phyloP scores from a whole-genome alignment of 2,888 invertebrate species.

The Drosophila acutilabella region DNA sequence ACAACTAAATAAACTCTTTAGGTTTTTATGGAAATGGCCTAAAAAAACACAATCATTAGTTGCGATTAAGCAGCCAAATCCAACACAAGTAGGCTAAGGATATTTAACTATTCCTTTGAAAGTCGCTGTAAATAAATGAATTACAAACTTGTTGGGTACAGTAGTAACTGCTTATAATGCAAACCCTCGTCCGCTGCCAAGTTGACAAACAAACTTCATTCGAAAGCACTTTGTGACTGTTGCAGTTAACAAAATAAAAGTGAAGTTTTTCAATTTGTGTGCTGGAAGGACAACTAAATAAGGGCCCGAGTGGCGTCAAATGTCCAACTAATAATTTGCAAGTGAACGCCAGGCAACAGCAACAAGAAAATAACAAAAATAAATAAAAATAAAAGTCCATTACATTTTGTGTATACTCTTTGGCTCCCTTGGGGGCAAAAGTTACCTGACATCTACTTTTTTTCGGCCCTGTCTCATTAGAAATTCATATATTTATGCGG shows the following conservation, averaged over 20 bases:
- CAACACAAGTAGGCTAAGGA: too few relatives aligned
- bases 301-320: slow-evolving; percentile 60
- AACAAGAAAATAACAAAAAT: too few relatives aligned
- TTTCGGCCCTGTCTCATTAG: slow-evolving; percentile 51
- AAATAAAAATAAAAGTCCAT: too few relatives aligned
- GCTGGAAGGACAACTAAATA: slow-evolving; percentile 31
- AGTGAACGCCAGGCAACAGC: slow-evolving; percentile 41
- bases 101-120: neutral
- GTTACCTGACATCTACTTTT: slow-evolving; percentile 31
- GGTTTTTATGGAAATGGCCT: too few relatives aligned
- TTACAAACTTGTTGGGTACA: slow-evolving; percentile 26
- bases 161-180: slow-evolving; percentile 9
- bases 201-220: slow-evolving; percentile 7
- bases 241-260: slow-evolving; percentile 43
- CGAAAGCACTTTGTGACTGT: slow-evolving; percentile 28
- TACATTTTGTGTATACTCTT: neutral
- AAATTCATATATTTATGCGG: slow-evolving; percentile 73
- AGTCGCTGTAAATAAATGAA: slow-evolving; percentile 17
- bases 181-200: slow-evolving; percentile 7
- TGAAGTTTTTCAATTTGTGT: slow-evolving; percentile 62
- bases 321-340: slow-evolving; percentile 72
- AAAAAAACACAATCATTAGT: too few relatives aligned
- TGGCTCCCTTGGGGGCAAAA: neutral
- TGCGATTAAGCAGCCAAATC: too few relatives aligned
- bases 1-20: too few relatives aligned